Base-by-base conservation (phyloP, 2,797 vertebrate species). In the Amniataba percoides region DNA sequence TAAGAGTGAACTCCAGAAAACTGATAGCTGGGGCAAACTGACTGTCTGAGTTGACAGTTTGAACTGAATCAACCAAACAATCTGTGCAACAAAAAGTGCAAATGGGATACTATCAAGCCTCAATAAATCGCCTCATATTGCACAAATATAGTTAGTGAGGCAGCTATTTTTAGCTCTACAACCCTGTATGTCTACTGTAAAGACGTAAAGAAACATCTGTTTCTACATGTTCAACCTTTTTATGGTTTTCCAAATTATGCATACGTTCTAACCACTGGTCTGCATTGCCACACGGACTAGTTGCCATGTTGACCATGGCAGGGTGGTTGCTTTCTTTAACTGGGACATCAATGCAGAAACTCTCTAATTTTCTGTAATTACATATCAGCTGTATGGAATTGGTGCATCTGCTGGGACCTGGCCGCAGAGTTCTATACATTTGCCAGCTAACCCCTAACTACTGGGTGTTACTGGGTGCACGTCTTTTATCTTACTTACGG, bases 321-420 rank as follows among this genome's bases (percentile, higher is more conserved):
- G 87, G 88, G 82, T 60, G 75, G 74, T 23, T 81, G 60, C 86
- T 82, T 81, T 81, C 82, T 91, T 82, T 81, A 74, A 89, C 68
- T 78, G 76, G 60, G 60, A 78, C 23, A 11, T 49, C 11, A 34
- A 78, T 78, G 14, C 34, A 75, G 74, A 76, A 82, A 81, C 84
- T 88, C 91, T 94, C 75, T 93, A 77, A 91, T 95, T 93, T 93
- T 46, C 80, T 6, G 11, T 94, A 94, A 96, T 96, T 95, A 96
- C 80, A 95, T 77, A 86, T 89, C 43, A 46, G 77, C 71, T 25
- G 27, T 90, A 92, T 86, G 69, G 88, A 90, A 84, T 90, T 67
- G 60, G 83, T 72, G 52, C 74, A 83, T 88, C 74, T 85, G 80
- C 77, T 55, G 71, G 59, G 77, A 75, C 18, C 49, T 71, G 58